Conservation (phyloP, 2,113 vertebrate genomes). For the Scopus umbretta region DNA sequence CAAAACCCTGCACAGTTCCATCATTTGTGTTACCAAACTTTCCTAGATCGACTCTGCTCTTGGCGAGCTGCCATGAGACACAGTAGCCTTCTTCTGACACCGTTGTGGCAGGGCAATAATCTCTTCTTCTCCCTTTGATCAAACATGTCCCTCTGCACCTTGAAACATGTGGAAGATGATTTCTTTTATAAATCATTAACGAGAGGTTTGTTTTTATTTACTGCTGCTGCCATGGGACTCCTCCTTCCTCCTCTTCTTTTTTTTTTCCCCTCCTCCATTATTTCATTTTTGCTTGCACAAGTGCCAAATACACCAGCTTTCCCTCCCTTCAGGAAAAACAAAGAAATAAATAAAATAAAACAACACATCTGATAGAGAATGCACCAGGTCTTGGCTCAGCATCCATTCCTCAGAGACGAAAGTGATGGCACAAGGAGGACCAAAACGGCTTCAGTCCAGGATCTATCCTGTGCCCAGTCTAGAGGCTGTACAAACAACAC, state of each 20-base stretch:
- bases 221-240: not conserved
- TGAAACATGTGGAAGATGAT: not conserved
- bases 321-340: not conserved
- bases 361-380: not conserved
- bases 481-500: not conserved
- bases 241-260: not conserved
- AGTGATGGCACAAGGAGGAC: not conserved
- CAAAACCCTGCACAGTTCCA: conserved; percentile 11
- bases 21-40: conserved; percentile 36
- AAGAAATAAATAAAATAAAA: not conserved
- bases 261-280: not conserved
- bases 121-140: not conserved
- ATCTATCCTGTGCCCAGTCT: not conserved
- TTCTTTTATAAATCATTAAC: conserved; percentile 40
- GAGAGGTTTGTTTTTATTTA: not conserved
- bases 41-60: conserved; percentile 18
- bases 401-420: not conserved
- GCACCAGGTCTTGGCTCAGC: not conserved
- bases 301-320: not conserved
- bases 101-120: not conserved
- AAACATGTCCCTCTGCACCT: not conserved
- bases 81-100: conserved; percentile 22
- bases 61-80: conserved; percentile 39
- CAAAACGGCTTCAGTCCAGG: not conserved
- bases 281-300: not conserved